Percentiles rank a stretch among this genome's conserved stretches.
These are phyloP conservation scores for Coelinius sp. DNA, from an alignment of 2,888 invertebrate genomes.

Conservation along the genomic window DNA sequence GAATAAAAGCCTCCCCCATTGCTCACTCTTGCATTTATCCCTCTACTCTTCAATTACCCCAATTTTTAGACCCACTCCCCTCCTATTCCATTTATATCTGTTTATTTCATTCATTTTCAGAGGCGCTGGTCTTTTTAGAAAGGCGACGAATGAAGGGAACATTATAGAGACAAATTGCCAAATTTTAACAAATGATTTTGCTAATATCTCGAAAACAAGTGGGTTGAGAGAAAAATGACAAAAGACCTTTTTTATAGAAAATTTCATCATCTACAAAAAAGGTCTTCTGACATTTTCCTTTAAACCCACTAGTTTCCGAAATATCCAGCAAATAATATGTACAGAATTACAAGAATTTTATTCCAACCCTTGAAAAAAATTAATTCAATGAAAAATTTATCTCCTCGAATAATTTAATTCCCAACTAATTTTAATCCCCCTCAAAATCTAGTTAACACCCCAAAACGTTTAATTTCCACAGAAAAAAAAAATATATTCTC, in stretches of 20 bases:
- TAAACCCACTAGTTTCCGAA: no score
- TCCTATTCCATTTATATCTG: not conserved
- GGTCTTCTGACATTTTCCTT: no score
- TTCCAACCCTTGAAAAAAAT: no score
- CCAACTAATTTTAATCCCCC: not conserved
- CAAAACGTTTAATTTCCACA: not conserved
- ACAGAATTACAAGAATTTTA: no score
- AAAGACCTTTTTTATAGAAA: no score
- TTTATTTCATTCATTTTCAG: not conserved
- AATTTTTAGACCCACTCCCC: conserved; percentile 2
- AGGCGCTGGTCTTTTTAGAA: not conserved
- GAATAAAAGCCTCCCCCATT: conserved; percentile 37
- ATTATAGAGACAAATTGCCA: no score
- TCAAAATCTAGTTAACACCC: not conserved
- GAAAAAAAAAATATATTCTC: not conserved
- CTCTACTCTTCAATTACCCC: conserved; percentile 17
- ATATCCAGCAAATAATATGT: no score
- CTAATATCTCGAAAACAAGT: no score
- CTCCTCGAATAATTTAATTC: not conserved
- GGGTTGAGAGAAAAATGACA: no score
- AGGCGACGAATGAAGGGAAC: not conserved
- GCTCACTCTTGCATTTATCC: conserved; percentile 29
- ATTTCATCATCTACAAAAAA: no score
- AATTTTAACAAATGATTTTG: no score
- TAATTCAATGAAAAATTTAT: no score